phyloP scores from a whole-genome alignment of 2,797 vertebrate genomes.

The Aldrovandia affinis region DNA sequence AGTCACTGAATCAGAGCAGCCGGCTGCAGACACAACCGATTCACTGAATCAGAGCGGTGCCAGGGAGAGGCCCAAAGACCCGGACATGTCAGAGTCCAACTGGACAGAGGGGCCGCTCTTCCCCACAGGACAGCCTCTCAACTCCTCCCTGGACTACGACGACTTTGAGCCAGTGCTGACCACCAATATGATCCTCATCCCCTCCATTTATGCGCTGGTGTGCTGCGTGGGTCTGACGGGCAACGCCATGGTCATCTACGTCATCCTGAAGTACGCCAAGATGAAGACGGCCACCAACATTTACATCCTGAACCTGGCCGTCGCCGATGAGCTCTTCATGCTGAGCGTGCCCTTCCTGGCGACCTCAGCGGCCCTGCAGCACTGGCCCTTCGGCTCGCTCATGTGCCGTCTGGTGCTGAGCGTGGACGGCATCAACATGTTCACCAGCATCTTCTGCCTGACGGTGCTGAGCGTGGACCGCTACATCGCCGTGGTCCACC shows the following conservation, averaged over 20 bases:
- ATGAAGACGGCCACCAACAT: constrained; percentile 49
- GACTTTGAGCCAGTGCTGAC: constrained; percentile 27
- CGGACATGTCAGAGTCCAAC: constrained; percentile 22
- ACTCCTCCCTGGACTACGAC: constrained; percentile 30
- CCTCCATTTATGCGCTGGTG: constrained; percentile 41
- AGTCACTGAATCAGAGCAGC: neutral
- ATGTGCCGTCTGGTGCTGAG: constrained; percentile 44
- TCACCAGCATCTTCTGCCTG: constrained; percentile 49
- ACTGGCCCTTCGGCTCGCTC: constrained; percentile 45
- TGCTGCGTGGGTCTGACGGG: constrained; percentile 43
- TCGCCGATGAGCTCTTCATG: constrained; percentile 45
- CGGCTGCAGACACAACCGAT: too few species aligned
- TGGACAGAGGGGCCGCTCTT: constrained; percentile 18
- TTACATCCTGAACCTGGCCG: constrained; percentile 48
- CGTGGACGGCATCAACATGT: constrained; percentile 47
- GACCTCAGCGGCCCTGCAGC: constrained; percentile 37
- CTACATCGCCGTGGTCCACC: constrained; percentile 45
- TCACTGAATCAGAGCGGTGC: too few species aligned
- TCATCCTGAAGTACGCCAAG: constrained; percentile 45
- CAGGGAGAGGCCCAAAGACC: neutral
- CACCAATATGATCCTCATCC: constrained; percentile 34
- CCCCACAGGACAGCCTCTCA: constrained; percentile 23
- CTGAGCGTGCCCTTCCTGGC: constrained; percentile 44
- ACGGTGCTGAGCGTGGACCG: constrained; percentile 45
- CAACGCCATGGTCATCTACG: constrained; percentile 45